Evolutionary conservation across 2,797 vertebrate genomes (phyloP).

Genomic region (Tarsius wallacei): DNA sequence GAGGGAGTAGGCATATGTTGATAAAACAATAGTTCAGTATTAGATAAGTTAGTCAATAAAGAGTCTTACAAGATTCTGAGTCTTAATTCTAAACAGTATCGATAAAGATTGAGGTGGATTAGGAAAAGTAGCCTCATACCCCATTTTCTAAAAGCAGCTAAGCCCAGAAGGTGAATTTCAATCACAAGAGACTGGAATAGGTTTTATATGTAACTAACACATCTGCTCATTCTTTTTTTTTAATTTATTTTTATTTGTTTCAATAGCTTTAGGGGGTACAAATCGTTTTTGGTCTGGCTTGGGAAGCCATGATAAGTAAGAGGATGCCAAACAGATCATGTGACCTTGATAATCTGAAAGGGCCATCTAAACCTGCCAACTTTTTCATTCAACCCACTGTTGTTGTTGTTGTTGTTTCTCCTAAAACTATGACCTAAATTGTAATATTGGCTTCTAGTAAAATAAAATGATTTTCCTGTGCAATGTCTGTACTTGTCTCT

Average conservation of each 20-base stretch:
- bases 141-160: not conserved
- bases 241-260: too few species aligned
- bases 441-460: not conserved
- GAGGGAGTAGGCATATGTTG: not conserved
- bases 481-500: not conserved
- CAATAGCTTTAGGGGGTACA: too few species aligned
- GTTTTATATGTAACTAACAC: not conserved
- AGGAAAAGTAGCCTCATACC: not conserved
- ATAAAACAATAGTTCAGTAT: not conserved
- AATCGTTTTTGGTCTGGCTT: too few species aligned
- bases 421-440: not conserved
- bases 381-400: not conserved
- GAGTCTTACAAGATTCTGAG: not conserved
- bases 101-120: not conserved
- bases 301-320: not conserved
- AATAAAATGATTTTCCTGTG: not conserved
- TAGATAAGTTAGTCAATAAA: slow-evolving; percentile 12
- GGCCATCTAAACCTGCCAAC: not conserved
- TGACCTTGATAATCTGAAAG: not conserved
- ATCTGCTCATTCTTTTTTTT: not conserved
- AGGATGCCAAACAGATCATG: not conserved
- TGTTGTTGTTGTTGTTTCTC: not conserved
- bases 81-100: not conserved
- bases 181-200: not conserved
- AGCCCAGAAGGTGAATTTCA: not conserved